phyloP scores from a whole-genome alignment of 2,888 invertebrate genomes.

The Lepidocyrtoides sp. region DNA sequence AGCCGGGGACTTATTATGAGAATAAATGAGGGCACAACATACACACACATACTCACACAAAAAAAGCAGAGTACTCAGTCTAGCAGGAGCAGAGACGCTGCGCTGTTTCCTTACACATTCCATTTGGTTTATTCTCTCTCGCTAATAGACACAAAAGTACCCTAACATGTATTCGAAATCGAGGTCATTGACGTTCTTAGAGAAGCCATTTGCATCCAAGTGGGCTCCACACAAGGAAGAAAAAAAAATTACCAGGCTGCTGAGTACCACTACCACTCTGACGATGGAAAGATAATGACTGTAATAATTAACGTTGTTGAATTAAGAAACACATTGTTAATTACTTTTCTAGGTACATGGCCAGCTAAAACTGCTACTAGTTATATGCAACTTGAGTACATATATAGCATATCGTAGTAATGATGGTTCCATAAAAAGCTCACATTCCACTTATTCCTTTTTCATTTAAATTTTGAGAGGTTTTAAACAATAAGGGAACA shows the following conservation, averaged over 20 bases:
- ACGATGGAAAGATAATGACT: constrained; percentile 52
- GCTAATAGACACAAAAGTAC: constrained; percentile 52
- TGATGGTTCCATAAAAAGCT: constrained; percentile 48
- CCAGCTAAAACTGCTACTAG: too few species aligned
- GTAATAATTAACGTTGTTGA: constrained; percentile 49
- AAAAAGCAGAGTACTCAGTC: too few species aligned
- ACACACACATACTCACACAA: neutral
- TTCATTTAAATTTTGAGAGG: constrained; percentile 45
- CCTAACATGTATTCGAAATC: constrained; percentile 44
- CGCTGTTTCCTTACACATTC: neutral
- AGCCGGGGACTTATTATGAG: constrained; percentile 64
- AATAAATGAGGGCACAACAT: constrained; percentile 60
- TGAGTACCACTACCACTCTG: neutral
- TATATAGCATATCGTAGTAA: neutral
- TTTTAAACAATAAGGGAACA: constrained; percentile 15
- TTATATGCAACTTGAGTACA: too few species aligned
- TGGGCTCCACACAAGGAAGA: neutral
- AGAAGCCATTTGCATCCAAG: constrained; percentile 43
- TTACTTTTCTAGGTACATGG: constrained; percentile 40
- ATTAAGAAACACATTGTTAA: constrained; percentile 55
- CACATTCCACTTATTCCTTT: constrained; percentile 37
- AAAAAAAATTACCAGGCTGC: neutral
- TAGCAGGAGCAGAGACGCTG: too few species aligned
- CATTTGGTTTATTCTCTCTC: neutral
- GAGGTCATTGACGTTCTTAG: constrained; percentile 56